Conservation (phyloP, 1,140 invertebrate species). For the Ptiloglossa arizonensis region DNA sequence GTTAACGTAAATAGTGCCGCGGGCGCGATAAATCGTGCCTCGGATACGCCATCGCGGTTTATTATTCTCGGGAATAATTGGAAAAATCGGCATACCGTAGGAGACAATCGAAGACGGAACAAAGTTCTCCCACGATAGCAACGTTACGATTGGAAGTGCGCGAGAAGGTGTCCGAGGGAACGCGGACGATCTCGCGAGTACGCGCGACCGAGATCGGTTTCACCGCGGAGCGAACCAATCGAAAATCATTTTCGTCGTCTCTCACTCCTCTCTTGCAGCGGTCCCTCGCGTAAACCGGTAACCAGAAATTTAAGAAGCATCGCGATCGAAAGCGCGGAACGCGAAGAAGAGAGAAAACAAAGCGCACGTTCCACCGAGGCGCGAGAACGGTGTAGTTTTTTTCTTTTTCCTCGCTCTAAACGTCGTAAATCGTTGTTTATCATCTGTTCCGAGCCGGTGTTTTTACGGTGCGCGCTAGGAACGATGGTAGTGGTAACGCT, state of each 20-base stretch:
- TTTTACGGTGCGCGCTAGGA: not conserved
- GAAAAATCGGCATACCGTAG: conserved; percentile 12
- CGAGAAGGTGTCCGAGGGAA: too few species aligned
- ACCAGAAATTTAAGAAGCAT: not conserved
- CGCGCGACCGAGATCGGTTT: too few species aligned
- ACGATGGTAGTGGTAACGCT: not conserved
- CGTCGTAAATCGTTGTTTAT: not conserved
- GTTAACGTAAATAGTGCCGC: conserved; percentile 44
- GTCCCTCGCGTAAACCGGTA: too few species aligned
- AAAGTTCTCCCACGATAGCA: not conserved
- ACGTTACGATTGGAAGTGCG: too few species aligned
- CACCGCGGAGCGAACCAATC: too few species aligned
- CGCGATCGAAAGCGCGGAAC: too few species aligned
- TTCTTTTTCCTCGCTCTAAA: too few species aligned
- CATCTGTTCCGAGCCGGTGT: not conserved
- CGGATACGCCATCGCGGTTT: conserved; percentile 21
- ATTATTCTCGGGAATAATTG: not conserved
- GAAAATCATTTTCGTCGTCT: too few species aligned
- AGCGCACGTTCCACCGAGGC: not conserved
- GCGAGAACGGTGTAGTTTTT: not conserved
- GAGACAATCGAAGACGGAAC: not conserved
- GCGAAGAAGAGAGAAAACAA: not conserved
- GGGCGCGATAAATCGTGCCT: conserved; percentile 47
- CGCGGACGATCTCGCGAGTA: too few species aligned
- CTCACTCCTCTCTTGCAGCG: too few species aligned